Base-by-base conservation (phyloP, 2,113 vertebrate species). In the Myiozetetes cayanensis region DNA sequence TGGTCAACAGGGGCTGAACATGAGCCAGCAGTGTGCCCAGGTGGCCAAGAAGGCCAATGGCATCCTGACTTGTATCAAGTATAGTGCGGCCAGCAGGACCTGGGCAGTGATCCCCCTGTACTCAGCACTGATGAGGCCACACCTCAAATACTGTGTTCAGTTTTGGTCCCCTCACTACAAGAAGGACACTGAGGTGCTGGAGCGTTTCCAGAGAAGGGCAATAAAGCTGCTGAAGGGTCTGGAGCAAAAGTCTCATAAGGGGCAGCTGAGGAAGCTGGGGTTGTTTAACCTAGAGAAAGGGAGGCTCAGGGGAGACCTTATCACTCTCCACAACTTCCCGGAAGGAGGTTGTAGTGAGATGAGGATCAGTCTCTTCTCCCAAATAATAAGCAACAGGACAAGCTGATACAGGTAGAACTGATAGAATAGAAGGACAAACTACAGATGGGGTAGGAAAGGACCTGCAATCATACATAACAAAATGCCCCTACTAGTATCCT, bases 171-270 rank as follows among this genome's bases (percentile, higher is more conserved):
- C 33, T 70, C 19, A 27, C 22, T 23, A 3, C 31, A 49, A 39
- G 53, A 50, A 37, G 20, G 22, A 53, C 28, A 24, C 4, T 37
- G 27, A n/a, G 9, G 10, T 46, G 23, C 39, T 71, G n/a, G 28
- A 70, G 23, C 2, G 1, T 3, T 5, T 62, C 23, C 41, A n/a
- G 65, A 62, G 24, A 55, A 78, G 19, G 15, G 19, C 56, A 71
- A 0, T 0, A 1, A 28, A 71, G n/a, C 23, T 62, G 23, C 6
- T 3, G 28, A 37, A n/a, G 39, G 28, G 6, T 62, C 19, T 78
- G 74, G 15, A 78, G 41, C n/a, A n/a, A 15, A 53, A n/a, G 23
- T 37, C 33, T 44, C 31, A 37, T 22, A 8, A 47, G 24, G 14
- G 37, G 22, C 11, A 14, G 18, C 46, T 77, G 55, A 53, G 39